A percentile compares a stretch with the other conserved stretches of the same genome.
Conservation (phyloP, 2,888 invertebrate genomes). For the Conchocele bisecta region DNA sequence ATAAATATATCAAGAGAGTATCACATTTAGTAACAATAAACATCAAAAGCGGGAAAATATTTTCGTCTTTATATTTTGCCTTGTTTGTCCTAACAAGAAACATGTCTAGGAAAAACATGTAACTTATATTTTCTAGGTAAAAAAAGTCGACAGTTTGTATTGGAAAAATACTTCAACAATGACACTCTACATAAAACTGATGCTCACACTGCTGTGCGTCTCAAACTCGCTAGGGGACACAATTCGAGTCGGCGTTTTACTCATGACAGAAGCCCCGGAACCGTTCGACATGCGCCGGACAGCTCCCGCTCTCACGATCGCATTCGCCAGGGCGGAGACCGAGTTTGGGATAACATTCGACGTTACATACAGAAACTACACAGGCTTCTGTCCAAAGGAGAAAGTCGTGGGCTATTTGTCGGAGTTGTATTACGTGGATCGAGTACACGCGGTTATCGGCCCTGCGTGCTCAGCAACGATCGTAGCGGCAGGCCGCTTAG, state of each 20-base stretch:
- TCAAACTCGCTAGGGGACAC: no score
- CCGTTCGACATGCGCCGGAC: slow-evolving; percentile 62
- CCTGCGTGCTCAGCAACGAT: slow-evolving; percentile 65
- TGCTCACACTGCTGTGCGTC: no score
- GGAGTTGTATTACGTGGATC: slow-evolving; percentile 55
- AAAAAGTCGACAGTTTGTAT: no score
- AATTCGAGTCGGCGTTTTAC: slow-evolving; percentile 60
- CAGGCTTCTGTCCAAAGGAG: slow-evolving; percentile 64
- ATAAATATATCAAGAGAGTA: no score
- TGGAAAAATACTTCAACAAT: no score
- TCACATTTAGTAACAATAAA: no score
- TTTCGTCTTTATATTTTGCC: no score
- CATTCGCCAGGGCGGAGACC: slow-evolving; percentile 44
- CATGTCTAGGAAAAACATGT: no score
- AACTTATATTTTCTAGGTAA: no score
- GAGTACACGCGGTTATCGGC: slow-evolving; percentile 60
- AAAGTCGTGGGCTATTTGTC: slow-evolving; percentile 59
- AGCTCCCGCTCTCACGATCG: slow-evolving; percentile 61
- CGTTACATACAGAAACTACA: slow-evolving; percentile 48
- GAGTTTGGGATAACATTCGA: slow-evolving; percentile 50
- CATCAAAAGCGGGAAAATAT: no score
- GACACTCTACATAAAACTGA: no score
- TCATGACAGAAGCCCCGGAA: slow-evolving; percentile 63
- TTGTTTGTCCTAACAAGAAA: no score
- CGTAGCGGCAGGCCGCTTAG: slow-evolving; percentile 58